These are phyloP conservation scores for Dryas iulia DNA, from an alignment of 1,140 invertebrate species.

Conservation along the genomic window DNA sequence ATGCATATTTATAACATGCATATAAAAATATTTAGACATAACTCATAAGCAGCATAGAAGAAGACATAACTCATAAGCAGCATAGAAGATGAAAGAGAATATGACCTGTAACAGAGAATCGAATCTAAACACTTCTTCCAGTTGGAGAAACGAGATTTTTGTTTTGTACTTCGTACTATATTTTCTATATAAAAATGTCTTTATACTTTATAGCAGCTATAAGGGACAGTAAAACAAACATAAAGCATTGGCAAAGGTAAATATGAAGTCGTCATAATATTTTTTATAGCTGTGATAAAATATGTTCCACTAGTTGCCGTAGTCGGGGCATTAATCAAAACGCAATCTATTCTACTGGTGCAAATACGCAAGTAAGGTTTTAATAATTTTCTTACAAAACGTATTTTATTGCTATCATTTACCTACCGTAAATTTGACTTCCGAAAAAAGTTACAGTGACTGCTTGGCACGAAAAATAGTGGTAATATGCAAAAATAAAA, in stretches of 20 bases:
- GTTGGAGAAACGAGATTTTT: background rate
- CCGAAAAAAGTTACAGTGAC: too few species aligned
- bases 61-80: too few species aligned
- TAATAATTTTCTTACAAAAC: background rate
- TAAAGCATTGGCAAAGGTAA: slow-evolving; percentile 43
- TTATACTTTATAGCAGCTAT: slow-evolving; percentile 34
- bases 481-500: too few species aligned
- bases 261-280: slow-evolving; percentile 46
- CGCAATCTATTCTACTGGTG: slow-evolving; percentile 21
- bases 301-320: slow-evolving; percentile 27
- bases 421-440: too few species aligned
- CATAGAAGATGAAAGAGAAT: too few species aligned
- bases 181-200: background rate
- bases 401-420: too few species aligned
- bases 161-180: background rate
- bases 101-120: background rate
- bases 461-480: too few species aligned
- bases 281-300: slow-evolving; percentile 53
- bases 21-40: too few species aligned
- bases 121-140: background rate
- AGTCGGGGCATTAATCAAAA: slow-evolving; percentile 26
- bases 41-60: too few species aligned
- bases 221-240: slow-evolving; percentile 44
- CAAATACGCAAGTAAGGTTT: background rate
- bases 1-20: too few species aligned